Conservation (phyloP, 2,888 invertebrate species). For the Colostygia pectinataria region DNA sequence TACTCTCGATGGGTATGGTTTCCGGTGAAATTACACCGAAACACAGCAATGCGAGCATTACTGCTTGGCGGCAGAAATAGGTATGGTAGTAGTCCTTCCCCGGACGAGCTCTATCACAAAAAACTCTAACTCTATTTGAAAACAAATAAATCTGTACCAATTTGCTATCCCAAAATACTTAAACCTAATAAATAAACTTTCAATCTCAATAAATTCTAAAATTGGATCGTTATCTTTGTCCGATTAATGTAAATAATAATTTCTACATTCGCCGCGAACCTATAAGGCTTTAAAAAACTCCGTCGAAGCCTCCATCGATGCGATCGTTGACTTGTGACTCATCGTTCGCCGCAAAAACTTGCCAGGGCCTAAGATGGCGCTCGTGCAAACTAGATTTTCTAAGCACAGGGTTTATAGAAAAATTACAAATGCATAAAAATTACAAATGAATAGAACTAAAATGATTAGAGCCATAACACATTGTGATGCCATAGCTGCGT, state of each 20-base stretch:
- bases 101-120: no score
- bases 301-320: conserved; percentile 39
- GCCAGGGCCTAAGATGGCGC: conserved; percentile 49
- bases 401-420: no score
- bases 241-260: conserved; percentile 34
- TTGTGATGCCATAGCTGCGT: no score
- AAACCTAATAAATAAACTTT: conserved; percentile 9
- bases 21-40: no score
- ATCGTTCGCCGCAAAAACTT: conserved; percentile 59
- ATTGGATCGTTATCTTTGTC: conserved; percentile 19
- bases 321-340: conserved; percentile 68
- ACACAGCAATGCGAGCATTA: no score
- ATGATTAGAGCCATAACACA: no score
- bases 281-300: conserved; percentile 36
- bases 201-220: conserved; percentile 23
- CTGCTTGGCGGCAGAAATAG: no score
- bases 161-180: neutral
- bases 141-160: neutral
- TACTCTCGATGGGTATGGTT: no score
- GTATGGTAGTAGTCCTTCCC: no score
- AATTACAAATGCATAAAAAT: no score
- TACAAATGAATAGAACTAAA: no score
- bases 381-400: neutral
- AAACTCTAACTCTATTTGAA: no score
- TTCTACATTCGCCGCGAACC: conserved; percentile 34